phyloP scores from a whole-genome alignment of 2,113 vertebrate species.

The Sinocyclocheilus grahami region DNA sequence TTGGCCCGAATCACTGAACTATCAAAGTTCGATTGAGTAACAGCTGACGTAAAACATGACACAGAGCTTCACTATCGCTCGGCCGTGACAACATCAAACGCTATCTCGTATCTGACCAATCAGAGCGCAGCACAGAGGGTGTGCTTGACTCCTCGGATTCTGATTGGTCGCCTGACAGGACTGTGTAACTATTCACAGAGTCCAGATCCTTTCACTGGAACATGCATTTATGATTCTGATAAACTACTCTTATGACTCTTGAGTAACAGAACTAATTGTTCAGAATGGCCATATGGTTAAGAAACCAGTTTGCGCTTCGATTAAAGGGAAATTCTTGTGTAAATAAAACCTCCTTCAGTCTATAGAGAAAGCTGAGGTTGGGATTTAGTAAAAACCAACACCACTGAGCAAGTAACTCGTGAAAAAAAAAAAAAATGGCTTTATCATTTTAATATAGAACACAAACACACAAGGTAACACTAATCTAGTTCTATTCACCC shows the following conservation, averaged over 20 bases:
- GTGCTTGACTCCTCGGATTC: background rate
- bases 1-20: background rate
- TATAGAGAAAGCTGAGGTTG: background rate
- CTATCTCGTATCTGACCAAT: background rate
- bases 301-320: background rate
- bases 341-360: background rate
- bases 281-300: background rate
- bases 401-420: background rate
- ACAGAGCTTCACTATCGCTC: conserved; percentile 23
- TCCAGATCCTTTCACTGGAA: background rate
- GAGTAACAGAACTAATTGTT: background rate
- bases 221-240: conserved; percentile 26
- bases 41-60: conserved; percentile 48
- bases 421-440: too few relatives aligned
- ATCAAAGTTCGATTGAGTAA: conserved; percentile 40
- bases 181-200: background rate
- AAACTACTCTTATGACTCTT: background rate
- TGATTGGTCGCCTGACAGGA: conserved; percentile 47
- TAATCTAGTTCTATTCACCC: background rate
- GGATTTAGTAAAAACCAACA: background rate
- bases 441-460: background rate
- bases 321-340: background rate
- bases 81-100: background rate
- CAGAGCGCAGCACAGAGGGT: background rate
- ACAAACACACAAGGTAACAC: background rate